Base-by-base conservation (phyloP, 2,113 vertebrate genomes). In the Azemiops feae region DNA sequence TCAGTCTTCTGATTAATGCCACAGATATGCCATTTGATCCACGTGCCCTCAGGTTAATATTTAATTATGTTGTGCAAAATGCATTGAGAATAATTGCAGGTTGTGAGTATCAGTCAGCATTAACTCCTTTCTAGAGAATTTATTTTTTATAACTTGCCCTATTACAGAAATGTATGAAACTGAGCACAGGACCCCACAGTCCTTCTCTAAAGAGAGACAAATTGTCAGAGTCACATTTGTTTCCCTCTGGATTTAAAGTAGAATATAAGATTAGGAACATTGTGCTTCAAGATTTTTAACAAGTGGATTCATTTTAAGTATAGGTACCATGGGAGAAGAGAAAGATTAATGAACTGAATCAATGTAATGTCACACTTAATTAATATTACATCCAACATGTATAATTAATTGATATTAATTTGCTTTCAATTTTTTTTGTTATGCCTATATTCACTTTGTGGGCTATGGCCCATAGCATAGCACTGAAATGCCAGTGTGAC, bases 31-130 rank as follows among this genome's bases (percentile, higher is more conserved):
- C 47, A 86, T 74, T 64, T 92, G 91, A 81, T 90, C 54, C 34
- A 22, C 25, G 81, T 91, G 64, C 54, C 74, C 90, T 57, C 20
- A 47, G 69, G 89, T 93, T 64, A 89, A 89, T 89, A 89, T 92
- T 93, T 91, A 91, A 93, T 93, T 91, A 93, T 39, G 39, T 86
- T 88, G 55, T 39, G 39, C 54, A 53, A 93, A 94, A 91, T 20
- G 53, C 27, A 53, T 53, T 81, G 43, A 69, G 87, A 86, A 53
- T 91, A 88, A 91, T 92, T 94, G 91, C 92, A 93, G 92, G 92
- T 86, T 90, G 27, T 39, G 88, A 52, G 34, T 55, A 90, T 92
- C 55, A 39, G 55, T 50, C 23, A 89, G 27, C 60, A 91, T 88
- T 90, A 87, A 85, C 85, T 85, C 64, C 39, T 39, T 74, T 16